phyloP scores from a whole-genome alignment of 30 jellyfish, hydroid and myxozoan species.

The Morbakka virulenta region DNA sequence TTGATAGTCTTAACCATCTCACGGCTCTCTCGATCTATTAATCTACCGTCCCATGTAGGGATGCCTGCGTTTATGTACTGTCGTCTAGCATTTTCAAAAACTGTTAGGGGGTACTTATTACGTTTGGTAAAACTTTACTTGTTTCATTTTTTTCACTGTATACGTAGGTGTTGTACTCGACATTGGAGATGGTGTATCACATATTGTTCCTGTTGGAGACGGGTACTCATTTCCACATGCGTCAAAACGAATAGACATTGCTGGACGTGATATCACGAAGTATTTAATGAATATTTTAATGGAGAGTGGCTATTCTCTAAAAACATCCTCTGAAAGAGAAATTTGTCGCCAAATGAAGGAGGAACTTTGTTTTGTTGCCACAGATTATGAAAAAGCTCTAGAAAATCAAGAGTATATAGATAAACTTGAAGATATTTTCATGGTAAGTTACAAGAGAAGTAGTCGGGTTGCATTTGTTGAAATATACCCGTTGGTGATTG shows the following conservation, averaged over 20 bases:
- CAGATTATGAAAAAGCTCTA: slow-evolving; percentile 16
- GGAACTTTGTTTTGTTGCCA: slow-evolving; percentile 81
- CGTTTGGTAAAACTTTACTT: too few relatives aligned
- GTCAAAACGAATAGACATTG: slow-evolving; percentile 52
- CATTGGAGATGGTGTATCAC: slow-evolving; percentile 89
- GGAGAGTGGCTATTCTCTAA: slow-evolving; percentile 78
- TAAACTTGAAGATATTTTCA: background rate
- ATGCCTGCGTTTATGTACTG: too few relatives aligned
- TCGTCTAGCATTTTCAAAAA: too few relatives aligned
- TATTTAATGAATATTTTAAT: slow-evolving; percentile 56
- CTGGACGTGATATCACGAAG: slow-evolving; percentile 72
- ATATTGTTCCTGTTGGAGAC: slow-evolving; percentile 79
- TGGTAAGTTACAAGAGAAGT: too few relatives aligned
- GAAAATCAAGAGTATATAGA: background rate
- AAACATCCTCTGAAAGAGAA: slow-evolving; percentile 87
- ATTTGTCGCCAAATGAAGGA: slow-evolving; percentile 89
- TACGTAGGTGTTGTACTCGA: slow-evolving; percentile 90
- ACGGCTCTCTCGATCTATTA: too few relatives aligned
- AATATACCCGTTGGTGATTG: too few relatives aligned
- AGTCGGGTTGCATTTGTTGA: too few relatives aligned
- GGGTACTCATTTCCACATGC: slow-evolving; percentile 89
- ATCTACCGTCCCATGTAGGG: too few relatives aligned
- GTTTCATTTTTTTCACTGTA: too few relatives aligned
- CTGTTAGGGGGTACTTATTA: too few relatives aligned
- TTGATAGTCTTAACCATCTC: too few relatives aligned